phyloP scores from a whole-genome alignment of 1,140 invertebrate genomes.

The Leptinotarsa lineolata region DNA sequence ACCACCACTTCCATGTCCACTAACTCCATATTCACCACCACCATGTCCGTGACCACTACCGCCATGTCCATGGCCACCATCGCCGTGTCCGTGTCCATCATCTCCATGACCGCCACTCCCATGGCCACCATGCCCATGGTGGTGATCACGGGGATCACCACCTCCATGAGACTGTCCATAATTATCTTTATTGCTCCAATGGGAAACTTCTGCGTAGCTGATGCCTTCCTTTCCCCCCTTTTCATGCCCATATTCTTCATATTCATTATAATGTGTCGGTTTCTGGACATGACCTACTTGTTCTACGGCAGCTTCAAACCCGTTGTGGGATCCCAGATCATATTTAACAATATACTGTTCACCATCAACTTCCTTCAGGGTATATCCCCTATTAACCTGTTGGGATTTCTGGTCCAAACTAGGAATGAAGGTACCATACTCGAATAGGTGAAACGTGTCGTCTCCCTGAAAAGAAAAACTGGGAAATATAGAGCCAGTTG shows the following conservation, averaged over 20 bases:
- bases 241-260: neutral
- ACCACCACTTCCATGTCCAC: neutral
- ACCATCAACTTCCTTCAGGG: constrained; percentile 57
- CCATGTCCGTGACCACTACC: too few relatives aligned
- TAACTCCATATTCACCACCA: too few relatives aligned
- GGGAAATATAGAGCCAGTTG: too few relatives aligned
- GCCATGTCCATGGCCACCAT: too few relatives aligned
- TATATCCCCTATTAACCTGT: constrained; percentile 57
- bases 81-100: too few relatives aligned
- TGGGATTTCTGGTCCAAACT: constrained; percentile 59
- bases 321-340: constrained; percentile 53
- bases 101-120: too few relatives aligned
- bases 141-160: constrained; percentile 12
- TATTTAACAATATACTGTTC: constrained; percentile 56
- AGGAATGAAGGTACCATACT: constrained; percentile 58
- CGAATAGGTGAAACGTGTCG: constrained; percentile 54
- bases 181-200: constrained; percentile 15
- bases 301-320: constrained; percentile 49
- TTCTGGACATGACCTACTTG: constrained; percentile 43
- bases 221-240: neutral
- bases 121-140: too few relatives aligned
- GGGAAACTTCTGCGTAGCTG: constrained; percentile 9
- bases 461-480: neutral
- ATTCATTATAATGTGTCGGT: constrained; percentile 29
- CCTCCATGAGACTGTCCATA: neutral